phyloP scores from a whole-genome alignment of 2,797 vertebrate species.

The Bufotes viridis region DNA sequence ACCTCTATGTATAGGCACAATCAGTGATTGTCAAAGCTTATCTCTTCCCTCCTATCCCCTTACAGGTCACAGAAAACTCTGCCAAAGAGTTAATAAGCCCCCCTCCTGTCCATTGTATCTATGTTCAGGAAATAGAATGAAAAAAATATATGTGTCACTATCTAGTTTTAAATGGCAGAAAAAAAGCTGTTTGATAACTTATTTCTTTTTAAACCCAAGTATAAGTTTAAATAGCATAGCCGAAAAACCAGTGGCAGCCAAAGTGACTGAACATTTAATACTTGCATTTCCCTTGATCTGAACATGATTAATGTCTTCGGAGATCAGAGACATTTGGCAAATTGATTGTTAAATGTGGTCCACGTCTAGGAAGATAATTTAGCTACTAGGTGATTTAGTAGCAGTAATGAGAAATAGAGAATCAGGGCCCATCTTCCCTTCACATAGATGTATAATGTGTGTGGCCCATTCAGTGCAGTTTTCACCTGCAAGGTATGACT shows the following conservation, averaged over 20 bases:
- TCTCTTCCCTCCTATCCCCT: too few relatives aligned
- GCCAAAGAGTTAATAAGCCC: too few relatives aligned
- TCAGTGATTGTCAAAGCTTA: too few relatives aligned
- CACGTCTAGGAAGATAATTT: neutral
- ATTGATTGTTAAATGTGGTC: slow-evolving; percentile 13
- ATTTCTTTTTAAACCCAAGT: neutral
- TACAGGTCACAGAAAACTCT: too few relatives aligned
- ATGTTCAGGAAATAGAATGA: too few relatives aligned
- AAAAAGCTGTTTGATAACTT: too few relatives aligned
- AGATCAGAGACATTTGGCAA: slow-evolving; percentile 29
- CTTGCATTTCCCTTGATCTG: neutral
- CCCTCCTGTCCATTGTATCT: too few relatives aligned
- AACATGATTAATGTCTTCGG: slow-evolving; percentile 4
- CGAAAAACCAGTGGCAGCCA: neutral
- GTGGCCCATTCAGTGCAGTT: neutral
- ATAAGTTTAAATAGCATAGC: neutral
- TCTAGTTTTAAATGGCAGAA: too few relatives aligned
- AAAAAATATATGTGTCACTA: too few relatives aligned
- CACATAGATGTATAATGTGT: neutral
- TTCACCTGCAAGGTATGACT: neutral
- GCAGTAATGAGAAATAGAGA: neutral
- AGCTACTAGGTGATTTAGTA: slow-evolving; percentile 15
- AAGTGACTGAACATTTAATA: neutral
- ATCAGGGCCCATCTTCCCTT: neutral
- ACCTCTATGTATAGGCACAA: too few relatives aligned